Evolutionary conservation across 1,140 invertebrate genomes (phyloP).

Genomic region (Drosophila nebulosa): DNA sequence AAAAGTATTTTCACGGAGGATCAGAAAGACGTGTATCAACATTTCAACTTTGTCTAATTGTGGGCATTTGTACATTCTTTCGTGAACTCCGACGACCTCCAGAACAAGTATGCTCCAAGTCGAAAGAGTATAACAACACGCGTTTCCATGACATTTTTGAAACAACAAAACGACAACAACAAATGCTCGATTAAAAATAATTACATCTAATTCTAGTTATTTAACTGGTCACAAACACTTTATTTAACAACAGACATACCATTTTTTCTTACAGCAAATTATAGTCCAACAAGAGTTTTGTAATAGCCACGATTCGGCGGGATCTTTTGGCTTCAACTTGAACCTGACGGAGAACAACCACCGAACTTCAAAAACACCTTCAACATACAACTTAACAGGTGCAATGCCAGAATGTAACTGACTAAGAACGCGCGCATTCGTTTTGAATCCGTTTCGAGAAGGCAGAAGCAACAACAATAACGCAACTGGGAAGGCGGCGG

Average conservation of each 20-base stretch:
- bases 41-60: too few species aligned
- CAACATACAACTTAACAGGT: conserved; percentile 64
- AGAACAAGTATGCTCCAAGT: background rate
- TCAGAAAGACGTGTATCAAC: too few species aligned
- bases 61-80: too few species aligned
- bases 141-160: conserved; percentile 4
- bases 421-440: conserved; percentile 34
- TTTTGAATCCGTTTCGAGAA: conserved; percentile 34
- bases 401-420: conserved; percentile 54
- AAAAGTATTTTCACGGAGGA: too few species aligned
- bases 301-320: background rate
- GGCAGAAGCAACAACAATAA: conserved; percentile 33
- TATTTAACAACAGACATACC: background rate
- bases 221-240: background rate
- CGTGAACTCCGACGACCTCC: background rate
- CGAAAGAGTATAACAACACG: background rate
- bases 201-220: background rate
- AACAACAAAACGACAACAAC: background rate
- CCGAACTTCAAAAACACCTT: conserved; percentile 30
- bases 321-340: conserved; percentile 4
- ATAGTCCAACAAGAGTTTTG: background rate
- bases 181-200: background rate
- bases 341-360: conserved; percentile 42
- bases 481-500: conserved; percentile 23
- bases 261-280: background rate